Evolutionary conservation across 2,797 vertebrate species (phyloP), one percentile per base, ranked within the genome.

Genomic region (Cyclopterus lumpus): DNA sequence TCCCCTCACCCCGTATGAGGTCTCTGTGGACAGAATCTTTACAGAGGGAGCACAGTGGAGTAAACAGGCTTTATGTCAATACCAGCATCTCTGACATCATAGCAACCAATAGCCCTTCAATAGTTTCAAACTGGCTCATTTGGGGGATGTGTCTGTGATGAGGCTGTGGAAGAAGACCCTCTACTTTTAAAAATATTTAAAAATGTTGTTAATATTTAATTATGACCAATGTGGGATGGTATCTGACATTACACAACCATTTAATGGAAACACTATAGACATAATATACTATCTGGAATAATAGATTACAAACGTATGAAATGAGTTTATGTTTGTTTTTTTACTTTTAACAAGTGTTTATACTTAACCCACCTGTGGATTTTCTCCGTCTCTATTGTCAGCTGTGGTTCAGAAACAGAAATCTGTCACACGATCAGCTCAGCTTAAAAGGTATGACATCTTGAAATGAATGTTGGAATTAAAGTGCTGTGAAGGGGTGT

Each of bases 1-100:
- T 93, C 93, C 92, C 91, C 88, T 88, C 77, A 10, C 89, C 82
- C 92, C 55, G 71, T 91, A 91, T 93, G 93, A 93, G 91, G 88
- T 90, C 92, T 89, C 71, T 90, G 88, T 90, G 92, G 82, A 89
- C 89, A 84, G 82, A 91, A 86, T 90, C 84, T 87, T 86, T 90
- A 90, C 86, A 92, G 92, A 84, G 83, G 81, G 81, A 85, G 82
- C 86, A 79, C 87, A 72, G 88, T 82, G 89, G 82, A 88, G 88
- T 90, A 93, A 93, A 92, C 92, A 93, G 91, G 85, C 91, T 91
- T 91, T 83, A 88, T 91, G 86, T 92, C 88, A 91, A 92, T 88
- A 92, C 81, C 84, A 85, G 75, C 87, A 85, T 88, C 84, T 67
- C 82, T 67, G 36, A 89, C 86, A 87, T 83, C 78, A 80, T 40